Evolutionary conservation across 2,797 vertebrate species (phyloP).

Genomic region (Saxicola maurus): DNA sequence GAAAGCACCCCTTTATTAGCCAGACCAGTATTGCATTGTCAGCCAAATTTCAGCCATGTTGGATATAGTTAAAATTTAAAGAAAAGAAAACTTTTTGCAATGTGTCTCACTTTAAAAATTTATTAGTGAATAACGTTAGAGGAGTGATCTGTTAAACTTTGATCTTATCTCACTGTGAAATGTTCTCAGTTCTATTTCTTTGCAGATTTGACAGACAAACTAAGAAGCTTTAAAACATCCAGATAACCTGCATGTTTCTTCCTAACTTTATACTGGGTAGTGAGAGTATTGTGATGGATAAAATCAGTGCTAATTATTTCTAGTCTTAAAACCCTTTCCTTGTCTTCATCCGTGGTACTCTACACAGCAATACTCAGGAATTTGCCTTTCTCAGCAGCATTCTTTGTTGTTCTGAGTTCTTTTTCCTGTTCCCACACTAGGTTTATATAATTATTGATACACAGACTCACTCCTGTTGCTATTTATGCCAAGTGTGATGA

Average conservation of each 20-base stretch:
- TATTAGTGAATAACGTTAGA: not conserved
- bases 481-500: not conserved
- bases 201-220: not conserved
- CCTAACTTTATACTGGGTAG: not conserved
- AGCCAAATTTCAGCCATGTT: not conserved
- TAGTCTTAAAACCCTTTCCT: not conserved
- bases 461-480: not conserved
- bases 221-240: not conserved
- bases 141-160: not conserved
- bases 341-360: not conserved
- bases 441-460: not conserved
- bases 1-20: not conserved
- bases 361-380: not conserved
- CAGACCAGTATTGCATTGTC: not conserved
- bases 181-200: not conserved
- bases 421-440: not conserved
- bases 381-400: not conserved
- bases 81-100: accelerated
- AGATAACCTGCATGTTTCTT: not conserved
- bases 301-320: not conserved
- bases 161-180: not conserved
- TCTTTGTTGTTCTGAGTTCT: not conserved
- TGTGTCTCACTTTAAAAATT: not conserved
- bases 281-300: not conserved
- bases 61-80: not conserved